These are phyloP conservation scores for Sycon ciliatum DNA, from an alignment of 37 sponge, comb jelly and placozoan species.

Conservation along the genomic window DNA sequence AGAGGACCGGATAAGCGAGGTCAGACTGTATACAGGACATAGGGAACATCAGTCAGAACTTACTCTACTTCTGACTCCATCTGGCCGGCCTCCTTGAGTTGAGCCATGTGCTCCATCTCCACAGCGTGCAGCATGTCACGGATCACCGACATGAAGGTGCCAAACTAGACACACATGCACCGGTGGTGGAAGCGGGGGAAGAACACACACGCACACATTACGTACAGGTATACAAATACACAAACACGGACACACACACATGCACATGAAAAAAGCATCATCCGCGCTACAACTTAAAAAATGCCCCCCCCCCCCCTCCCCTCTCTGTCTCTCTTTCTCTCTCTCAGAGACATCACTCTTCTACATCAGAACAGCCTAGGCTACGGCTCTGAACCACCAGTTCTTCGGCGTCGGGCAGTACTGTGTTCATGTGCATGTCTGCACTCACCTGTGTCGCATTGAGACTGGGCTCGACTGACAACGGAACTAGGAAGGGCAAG, in stretches of 20 bases:
- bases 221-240: not conserved
- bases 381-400: no score
- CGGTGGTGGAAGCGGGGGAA: no score
- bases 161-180: conserved; percentile 37
- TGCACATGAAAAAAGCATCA: not conserved
- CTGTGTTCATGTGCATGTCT: not conserved
- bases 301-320: no score
- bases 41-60: no score
- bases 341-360: no score
- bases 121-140: conserved; percentile 55
- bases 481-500: conserved; percentile 54
- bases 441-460: conserved; percentile 58
- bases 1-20: no score
- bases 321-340: no score
- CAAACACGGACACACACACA: not conserved
- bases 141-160: conserved; percentile 58
- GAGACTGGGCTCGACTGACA: conserved; percentile 48
- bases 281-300: no score
- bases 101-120: conserved; percentile 50
- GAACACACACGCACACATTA: not conserved
- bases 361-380: no score
- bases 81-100: conserved; percentile 58
- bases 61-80: conserved; percentile 79
- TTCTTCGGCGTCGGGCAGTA: no score
- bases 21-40: no score